phyloP scores from a whole-genome alignment of 2,888 invertebrate species.

The Eristalis tenax region DNA sequence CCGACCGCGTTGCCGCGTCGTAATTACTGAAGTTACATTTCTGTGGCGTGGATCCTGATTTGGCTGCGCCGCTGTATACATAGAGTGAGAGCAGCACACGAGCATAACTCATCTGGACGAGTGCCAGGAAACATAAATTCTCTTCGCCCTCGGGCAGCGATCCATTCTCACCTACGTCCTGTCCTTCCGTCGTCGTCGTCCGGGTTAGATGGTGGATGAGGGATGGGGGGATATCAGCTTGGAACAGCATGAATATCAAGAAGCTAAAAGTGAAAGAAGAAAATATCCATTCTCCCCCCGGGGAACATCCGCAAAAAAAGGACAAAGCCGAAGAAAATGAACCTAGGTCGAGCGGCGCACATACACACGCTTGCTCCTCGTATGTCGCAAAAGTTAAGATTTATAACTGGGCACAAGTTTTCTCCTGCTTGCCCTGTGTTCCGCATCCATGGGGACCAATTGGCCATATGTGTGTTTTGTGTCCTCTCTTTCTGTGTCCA shows the following conservation, averaged over 20 bases:
- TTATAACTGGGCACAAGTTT: slow-evolving; percentile 72
- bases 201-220: background rate
- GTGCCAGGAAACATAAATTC: slow-evolving; percentile 70
- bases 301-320: slow-evolving; percentile 59
- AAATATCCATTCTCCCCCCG: slow-evolving; percentile 65
- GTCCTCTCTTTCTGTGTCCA: background rate
- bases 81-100: slow-evolving; percentile 33
- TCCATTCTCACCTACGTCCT: slow-evolving; percentile 66
- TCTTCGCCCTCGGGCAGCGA: slow-evolving; percentile 49
- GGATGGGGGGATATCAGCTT: slow-evolving; percentile 50
- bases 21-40: slow-evolving; percentile 58
- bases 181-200: background rate
- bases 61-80: slow-evolving; percentile 43
- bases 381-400: slow-evolving; percentile 72
- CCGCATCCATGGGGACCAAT: slow-evolving; percentile 72
- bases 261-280: slow-evolving; percentile 69
- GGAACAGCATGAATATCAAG: slow-evolving; percentile 71
- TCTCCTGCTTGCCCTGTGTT: slow-evolving; percentile 66
- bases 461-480: slow-evolving; percentile 67
- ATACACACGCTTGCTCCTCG: slow-evolving; percentile 26
- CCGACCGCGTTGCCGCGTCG: slow-evolving; percentile 25
- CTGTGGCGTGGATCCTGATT: slow-evolving; percentile 64
- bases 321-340: slow-evolving; percentile 56
- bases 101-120: slow-evolving; percentile 66
- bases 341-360: slow-evolving; percentile 63